These are phyloP conservation scores for Andrena cerasifolii DNA, from an alignment of 1,140 invertebrate species.

Conservation along the genomic window DNA sequence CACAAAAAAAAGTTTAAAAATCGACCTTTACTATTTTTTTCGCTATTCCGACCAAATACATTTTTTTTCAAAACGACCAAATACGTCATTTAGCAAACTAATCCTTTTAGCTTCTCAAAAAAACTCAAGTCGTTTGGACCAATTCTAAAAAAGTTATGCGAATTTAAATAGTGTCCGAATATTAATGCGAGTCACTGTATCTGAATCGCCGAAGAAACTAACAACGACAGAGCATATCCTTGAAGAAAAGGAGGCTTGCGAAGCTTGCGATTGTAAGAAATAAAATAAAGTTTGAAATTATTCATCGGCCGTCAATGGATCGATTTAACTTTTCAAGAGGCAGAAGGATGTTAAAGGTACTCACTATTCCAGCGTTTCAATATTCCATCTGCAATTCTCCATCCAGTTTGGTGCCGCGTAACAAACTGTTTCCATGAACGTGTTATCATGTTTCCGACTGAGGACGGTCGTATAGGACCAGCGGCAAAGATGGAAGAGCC, in stretches of 20 bases:
- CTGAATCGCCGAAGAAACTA: too few species aligned
- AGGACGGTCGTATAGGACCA: slow-evolving; percentile 58
- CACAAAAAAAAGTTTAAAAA: too few species aligned
- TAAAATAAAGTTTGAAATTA: slow-evolving; percentile 42
- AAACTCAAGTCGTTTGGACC: too few species aligned
- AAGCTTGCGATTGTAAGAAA: slow-evolving; percentile 33
- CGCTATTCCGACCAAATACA: too few species aligned
- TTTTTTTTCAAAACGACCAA: too few species aligned
- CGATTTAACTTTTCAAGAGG: slow-evolving; percentile 16
- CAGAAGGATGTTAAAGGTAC: slow-evolving; percentile 50
- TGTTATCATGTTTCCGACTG: slow-evolving; percentile 71
- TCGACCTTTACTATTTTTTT: too few species aligned
- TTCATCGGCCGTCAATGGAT: slow-evolving; percentile 16
- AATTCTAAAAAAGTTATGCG: too few species aligned
- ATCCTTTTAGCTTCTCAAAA: too few species aligned
- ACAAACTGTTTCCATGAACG: slow-evolving; percentile 69
- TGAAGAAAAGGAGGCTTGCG: neutral
- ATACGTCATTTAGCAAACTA: too few species aligned
- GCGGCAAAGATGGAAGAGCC: slow-evolving; percentile 25
- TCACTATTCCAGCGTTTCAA: slow-evolving; percentile 23
- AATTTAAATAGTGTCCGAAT: too few species aligned
- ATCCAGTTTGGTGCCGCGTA: slow-evolving; percentile 57
- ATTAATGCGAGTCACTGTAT: too few species aligned
- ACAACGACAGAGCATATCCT: too few species aligned
- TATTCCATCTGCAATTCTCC: neutral